phyloP scores from a whole-genome alignment of 2,113 vertebrate species.

The Puma concolor region DNA sequence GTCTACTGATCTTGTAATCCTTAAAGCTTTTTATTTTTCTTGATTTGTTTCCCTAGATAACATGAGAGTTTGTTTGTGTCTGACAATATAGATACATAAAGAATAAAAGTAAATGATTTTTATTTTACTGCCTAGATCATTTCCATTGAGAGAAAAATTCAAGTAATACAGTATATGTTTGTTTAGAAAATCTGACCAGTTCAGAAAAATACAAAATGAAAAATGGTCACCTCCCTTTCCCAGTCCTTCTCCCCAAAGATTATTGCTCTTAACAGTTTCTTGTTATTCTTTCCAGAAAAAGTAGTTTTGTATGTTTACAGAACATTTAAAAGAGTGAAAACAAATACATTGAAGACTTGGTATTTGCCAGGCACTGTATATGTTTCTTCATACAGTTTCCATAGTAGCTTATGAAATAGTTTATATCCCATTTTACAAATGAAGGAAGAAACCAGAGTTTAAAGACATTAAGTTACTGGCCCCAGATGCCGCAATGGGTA shows the following conservation, averaged over 20 bases:
- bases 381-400: neutral
- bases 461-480: neutral
- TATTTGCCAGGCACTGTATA: neutral
- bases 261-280: neutral
- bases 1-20: neutral
- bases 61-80: neutral
- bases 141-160: neutral
- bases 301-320: neutral
- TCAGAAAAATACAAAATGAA: constrained; percentile 25
- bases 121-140: neutral
- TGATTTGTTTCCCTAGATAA: constrained; percentile 16
- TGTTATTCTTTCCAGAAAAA: neutral
- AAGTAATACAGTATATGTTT: neutral
- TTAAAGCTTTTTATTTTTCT: neutral
- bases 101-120: neutral
- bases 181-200: neutral
- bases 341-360: neutral
- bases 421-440: neutral
- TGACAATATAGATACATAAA: neutral
- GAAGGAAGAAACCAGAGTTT: neutral
- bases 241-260: neutral
- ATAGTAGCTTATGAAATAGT: neutral
- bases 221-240: neutral
- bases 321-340: neutral
- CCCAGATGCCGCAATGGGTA: neutral